Conservation (phyloP, 2,797 vertebrate genomes). For the Centroberyx gerrardi region DNA sequence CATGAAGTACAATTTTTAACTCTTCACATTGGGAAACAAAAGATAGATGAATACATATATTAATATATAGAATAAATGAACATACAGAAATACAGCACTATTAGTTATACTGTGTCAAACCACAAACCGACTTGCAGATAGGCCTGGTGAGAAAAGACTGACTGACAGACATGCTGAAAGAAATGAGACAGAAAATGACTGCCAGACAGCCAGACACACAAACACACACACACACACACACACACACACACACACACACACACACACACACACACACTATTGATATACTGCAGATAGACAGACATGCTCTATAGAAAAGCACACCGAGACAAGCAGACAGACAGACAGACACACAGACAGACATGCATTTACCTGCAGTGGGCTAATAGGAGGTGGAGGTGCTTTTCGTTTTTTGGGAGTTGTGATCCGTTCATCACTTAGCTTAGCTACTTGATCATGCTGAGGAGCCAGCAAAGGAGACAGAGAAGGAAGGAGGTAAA, state of each 20-base stretch:
- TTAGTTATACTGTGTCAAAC: neutral
- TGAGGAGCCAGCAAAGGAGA: constrained; percentile 81
- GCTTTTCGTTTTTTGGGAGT: constrained; percentile 99
- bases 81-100: no score
- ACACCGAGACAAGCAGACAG: constrained; percentile 50
- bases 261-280: constrained; percentile 4
- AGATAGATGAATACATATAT: constrained; percentile 2
- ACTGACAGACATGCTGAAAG: neutral
- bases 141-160: neutral
- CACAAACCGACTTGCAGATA: neutral
- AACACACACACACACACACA: neutral
- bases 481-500: constrained; percentile 41
- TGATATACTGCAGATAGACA: constrained; percentile 5
- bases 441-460: constrained; percentile 97
- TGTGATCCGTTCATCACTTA: constrained; percentile 98
- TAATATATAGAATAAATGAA: neutral
- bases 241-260: constrained; percentile 5
- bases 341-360: constrained; percentile 51
- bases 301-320: constrained; percentile 4
- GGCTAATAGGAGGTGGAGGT: constrained; percentile 98
- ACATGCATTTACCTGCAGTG: constrained; percentile 93
- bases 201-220: neutral
- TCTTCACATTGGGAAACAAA: neutral
- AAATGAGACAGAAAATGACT: no score
- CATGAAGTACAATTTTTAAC: neutral